Evolutionary conservation across 2,888 invertebrate species (phyloP), one percentile per base, ranked within the genome.

Genomic region (Apamea monoglypha): DNA sequence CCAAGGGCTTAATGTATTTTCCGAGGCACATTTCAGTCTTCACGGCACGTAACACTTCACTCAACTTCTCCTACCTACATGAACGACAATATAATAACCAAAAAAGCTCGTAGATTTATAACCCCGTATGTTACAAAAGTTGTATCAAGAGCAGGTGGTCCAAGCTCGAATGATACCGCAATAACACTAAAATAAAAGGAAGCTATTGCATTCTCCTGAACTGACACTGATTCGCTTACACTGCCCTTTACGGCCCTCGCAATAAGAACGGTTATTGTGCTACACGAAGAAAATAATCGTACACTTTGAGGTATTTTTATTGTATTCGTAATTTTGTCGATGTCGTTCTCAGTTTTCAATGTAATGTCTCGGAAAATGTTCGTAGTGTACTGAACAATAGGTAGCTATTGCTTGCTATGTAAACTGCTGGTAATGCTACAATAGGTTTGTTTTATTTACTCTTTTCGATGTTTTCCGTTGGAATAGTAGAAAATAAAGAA

Each of bases 161-260:
- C 88, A 67, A 88, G 89, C 91, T 89, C 88, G 88, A 90, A 90
- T 92, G 94, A 92, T 92, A 92, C 92, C 91, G 92, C 94, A 94
- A 94, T 94, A 95, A 94, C 92, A 92, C 90, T 93, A 92, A 94
- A 94, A 94, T 94, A 94, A 94, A 94, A 94, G 92, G 91, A 93
- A 94, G 90, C 91, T 93, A 93, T 92, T 91, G 92, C 93, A 89
- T 89, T 88, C 83, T 80, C 74, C 80, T 81, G 82, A 85, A 90
- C 88, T 90, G 90, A 90, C 89, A 89, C 91, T 88, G 91, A 92
- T 91, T 92, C 91, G 85, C 86, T 78, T 83, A 82, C 79, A 73
- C 80, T 82, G 76, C 63, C 77, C 89, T 81, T 82, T 88, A 87
- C 12, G 21, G 79, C 61, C 81, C 76, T 84, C 74, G 64, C n/a